Percentiles rank a stretch among this genome's conserved stretches.
phyloP scores from a whole-genome alignment of 2,113 vertebrate species.

The Opisthocomus hoazin region DNA sequence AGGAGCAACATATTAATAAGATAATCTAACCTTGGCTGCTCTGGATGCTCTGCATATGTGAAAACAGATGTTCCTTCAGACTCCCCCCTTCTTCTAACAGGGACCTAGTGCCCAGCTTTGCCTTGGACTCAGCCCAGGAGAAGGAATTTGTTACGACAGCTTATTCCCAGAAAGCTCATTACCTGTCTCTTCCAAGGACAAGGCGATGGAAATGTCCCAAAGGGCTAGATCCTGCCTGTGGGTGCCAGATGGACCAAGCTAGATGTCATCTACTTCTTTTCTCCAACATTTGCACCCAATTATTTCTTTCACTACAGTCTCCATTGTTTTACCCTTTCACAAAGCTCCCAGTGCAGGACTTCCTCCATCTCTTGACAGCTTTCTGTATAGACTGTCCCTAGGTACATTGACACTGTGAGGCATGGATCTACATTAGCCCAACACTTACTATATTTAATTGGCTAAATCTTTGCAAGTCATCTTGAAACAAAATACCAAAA shows the following conservation, averaged over 20 bases:
- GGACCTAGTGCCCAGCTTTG: neutral
- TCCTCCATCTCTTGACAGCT: neutral
- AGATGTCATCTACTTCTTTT: neutral
- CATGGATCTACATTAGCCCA: neutral
- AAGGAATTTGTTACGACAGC: neutral
- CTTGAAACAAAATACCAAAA: neutral
- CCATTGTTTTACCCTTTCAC: neutral
- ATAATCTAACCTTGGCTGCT: neutral
- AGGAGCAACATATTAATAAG: neutral
- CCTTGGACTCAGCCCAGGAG: neutral
- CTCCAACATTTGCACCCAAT: neutral
- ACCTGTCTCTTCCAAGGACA: neutral
- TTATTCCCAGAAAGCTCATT: neutral
- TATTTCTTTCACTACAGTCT: neutral
- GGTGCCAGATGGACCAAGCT: neutral
- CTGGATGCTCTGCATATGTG: neutral
- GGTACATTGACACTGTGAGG: neutral
- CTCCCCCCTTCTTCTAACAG: neutral
- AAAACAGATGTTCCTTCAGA: neutral
- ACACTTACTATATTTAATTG: neutral
- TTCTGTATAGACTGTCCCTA: neutral
- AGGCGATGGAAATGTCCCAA: neutral
- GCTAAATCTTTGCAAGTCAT: neutral
- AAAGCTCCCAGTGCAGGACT: neutral
- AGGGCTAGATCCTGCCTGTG: neutral